Evolutionary conservation across 1,140 invertebrate genomes (phyloP).

Genomic region (Drosophila orosa): DNA sequence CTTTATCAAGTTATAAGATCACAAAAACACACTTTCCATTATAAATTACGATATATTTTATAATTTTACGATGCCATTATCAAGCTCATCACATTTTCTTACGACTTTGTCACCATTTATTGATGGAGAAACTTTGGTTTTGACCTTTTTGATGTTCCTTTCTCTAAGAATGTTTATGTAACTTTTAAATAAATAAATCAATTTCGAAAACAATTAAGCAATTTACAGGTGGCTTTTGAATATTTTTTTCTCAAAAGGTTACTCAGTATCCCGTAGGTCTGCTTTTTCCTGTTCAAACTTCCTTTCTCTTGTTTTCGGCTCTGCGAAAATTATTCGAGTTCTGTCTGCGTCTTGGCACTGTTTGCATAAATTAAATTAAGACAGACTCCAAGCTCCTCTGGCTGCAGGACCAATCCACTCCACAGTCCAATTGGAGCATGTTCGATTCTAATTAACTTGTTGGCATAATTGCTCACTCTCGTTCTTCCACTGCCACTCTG

Average conservation of each 20-base stretch:
- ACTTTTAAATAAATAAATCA: neutral
- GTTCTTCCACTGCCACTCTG: constrained; percentile 32
- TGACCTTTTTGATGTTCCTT: neutral
- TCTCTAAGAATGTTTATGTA: neutral
- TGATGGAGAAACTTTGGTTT: too few relatives aligned
- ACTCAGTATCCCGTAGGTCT: neutral
- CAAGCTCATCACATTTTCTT: neutral
- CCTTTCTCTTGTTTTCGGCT: constrained; percentile 30
- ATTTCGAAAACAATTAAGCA: neutral
- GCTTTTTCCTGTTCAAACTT: constrained; percentile 6
- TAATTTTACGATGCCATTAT: constrained; percentile 5
- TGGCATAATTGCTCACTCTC: constrained; percentile 64
- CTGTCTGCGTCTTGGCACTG: constrained; percentile 20
- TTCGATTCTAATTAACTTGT: constrained; percentile 67
- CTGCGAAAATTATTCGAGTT: constrained; percentile 38
- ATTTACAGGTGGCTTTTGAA: too few relatives aligned
- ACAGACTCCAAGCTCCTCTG: constrained; percentile 9
- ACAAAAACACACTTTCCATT: constrained; percentile 3
- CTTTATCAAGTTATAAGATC: constrained; percentile 7
- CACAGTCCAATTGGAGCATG: constrained; percentile 32
- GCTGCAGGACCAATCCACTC: constrained; percentile 23
- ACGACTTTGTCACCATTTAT: constrained; percentile 4
- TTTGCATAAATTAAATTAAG: constrained; percentile 71
- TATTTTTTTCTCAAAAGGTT: too few relatives aligned
- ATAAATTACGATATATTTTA: constrained; percentile 4